Base-by-base conservation (phyloP, 1,140 invertebrate species). In the Metaphire vulgaris region DNA sequence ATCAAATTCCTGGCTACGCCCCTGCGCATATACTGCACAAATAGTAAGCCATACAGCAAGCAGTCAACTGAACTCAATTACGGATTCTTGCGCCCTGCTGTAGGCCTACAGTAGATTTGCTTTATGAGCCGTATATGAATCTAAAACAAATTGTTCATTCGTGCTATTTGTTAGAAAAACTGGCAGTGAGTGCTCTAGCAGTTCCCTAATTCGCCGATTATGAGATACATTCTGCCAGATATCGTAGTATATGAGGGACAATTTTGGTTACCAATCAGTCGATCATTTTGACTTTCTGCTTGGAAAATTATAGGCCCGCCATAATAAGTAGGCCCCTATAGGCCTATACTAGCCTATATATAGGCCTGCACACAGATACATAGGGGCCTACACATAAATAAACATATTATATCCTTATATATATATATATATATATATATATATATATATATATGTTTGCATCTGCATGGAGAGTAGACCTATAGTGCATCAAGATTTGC, bases 361-460 rank as follows among this genome's bases (percentile, higher is more conserved):
- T 65, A 65, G 14, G 26, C 56, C 14, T 26, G 26, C 26, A 26
- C 56, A 65, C 56, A 65, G 14, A 15, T 26, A 65, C 26, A 65
- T 26, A 65, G 14, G 26, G 14, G 26, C 26, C 26, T 65, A 65
- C 56, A 65, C 56, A 65, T 26, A 65, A 14, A 15, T 65, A 26
- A 65, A 14, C 26, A 65, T 65, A 14, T 26, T 65, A n/a, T n/a
- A n/a, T n/a, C n/a, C n/a, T n/a, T n/a, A n/a, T n/a, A n/a, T n/a
- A n/a, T n/a, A n/a, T n/a, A 65, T 65, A 65, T 26, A 65, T 65
- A 65, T 65, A 65, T 65, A 65, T 65, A 65, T 26, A 65, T 65
- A 65, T 65, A 65, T 65, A 65, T 65, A 65, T 65, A 15, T 65
- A 65, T 65, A 65, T 65, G 26, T 65, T 15, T 65, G 14, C 26